Base-by-base conservation (phyloP, 1,140 invertebrate genomes). In the Scaptodrosophila lebanonensis region DNA sequence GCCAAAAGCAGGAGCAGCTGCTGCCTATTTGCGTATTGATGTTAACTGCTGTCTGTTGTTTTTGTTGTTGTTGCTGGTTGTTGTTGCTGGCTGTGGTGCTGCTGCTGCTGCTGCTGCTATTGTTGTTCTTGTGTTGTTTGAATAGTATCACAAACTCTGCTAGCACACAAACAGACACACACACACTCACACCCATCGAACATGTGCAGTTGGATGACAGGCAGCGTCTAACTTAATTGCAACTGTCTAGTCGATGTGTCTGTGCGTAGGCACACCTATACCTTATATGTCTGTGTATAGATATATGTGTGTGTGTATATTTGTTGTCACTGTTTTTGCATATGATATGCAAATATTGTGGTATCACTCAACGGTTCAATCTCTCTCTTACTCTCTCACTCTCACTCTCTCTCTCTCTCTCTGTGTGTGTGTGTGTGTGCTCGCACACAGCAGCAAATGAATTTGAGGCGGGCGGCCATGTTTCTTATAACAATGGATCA, bases 331-430 rank as follows among this genome's bases (percentile, higher is more conserved):
- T 83, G 76, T 75, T 82, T 82, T 83, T 82, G 75, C 69, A 82
- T 82, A 82, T 82, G 75, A 82, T 82, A 82, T 82, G 75, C 75
- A 82, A 82, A 82, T 82, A 75, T 75, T 82, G 70, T 82, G 75
- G 75, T 75, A 82, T 82, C 76, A 73, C 36, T 70, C n/a, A n/a
- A n/a, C n/a, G n/a, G 57, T 57, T 36, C 42, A 58, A 32, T 12
- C 60, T 67, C 11, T 17, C 63, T 59, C 29, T 32, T 40, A 45
- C 32, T 53, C 32, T 36, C 17, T 45, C 35, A 30, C 9, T 40
- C 16, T 36, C 43, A 38, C 25, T 35, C 18, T n/a, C 11, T 2
- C n/a, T n/a, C n/a, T n/a, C n/a, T n/a, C n/a, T n/a, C n/a, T 33
- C 3, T 33, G 32, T 33, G 12, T n/a, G 12, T 33, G 12, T n/a